Evolutionary conservation across 2,888 invertebrate species (phyloP).

Genomic region (Leucoptera coffeella): DNA sequence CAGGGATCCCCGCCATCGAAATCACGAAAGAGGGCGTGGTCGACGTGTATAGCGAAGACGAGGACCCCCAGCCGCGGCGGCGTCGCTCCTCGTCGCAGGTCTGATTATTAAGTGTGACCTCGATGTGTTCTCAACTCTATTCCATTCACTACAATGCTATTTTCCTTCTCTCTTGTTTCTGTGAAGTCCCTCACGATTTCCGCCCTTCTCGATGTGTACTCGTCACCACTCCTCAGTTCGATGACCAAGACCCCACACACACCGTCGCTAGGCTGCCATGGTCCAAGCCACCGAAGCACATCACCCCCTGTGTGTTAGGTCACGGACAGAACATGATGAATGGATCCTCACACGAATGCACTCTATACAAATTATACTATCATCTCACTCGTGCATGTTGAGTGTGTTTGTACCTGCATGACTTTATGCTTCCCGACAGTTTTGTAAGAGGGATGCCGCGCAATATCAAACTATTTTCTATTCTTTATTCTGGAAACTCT

Average conservation of each 20-base stretch:
- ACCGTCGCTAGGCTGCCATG: conserved; percentile 14
- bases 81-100: conserved; percentile 31
- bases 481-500: too few species aligned
- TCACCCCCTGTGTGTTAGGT: conserved; percentile 3
- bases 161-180: conserved; percentile 25
- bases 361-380: conserved; percentile 33
- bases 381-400: conserved; percentile 40
- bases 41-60: conserved; percentile 68
- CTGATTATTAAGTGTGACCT: conserved; percentile 43
- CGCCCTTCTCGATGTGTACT: conserved; percentile 41
- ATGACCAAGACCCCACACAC: too few species aligned
- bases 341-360: conserved; percentile 21
- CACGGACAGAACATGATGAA: conserved; percentile 4
- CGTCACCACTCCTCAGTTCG: too few species aligned
- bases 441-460: too few species aligned
- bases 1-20: conserved; percentile 60
- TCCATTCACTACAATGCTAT: conserved; percentile 28
- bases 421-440: too few species aligned
- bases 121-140: conserved; percentile 34
- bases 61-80: conserved; percentile 37
- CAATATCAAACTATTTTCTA: too few species aligned
- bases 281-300: conserved; percentile 8
- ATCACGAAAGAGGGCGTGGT: conserved; percentile 71
- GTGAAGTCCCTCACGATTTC: conserved; percentile 37
- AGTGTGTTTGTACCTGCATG: conserved; percentile 46